Conservation (phyloP, 2,113 vertebrate species). For the Phaetusa simplex region DNA sequence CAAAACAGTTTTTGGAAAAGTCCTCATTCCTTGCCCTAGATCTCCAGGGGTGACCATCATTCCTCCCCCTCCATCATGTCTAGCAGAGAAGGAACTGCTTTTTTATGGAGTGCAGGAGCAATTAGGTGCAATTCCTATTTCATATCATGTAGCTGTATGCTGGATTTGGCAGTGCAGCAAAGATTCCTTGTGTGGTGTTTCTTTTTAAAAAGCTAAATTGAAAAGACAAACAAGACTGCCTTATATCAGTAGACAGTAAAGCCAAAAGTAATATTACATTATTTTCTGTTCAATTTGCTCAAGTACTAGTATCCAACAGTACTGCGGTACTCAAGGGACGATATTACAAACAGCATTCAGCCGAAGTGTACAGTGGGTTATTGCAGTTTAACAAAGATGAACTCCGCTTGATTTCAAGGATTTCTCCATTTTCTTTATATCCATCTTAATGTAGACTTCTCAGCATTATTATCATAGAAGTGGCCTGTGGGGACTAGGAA, state of each 20-base stretch:
- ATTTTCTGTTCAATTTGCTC: constrained; percentile 41
- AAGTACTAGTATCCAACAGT: not conserved
- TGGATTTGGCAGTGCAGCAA: not conserved
- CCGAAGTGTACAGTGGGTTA: constrained; percentile 32
- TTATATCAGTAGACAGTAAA: not conserved
- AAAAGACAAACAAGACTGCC: not conserved
- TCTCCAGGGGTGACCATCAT: not conserved
- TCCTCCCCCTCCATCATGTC: not conserved
- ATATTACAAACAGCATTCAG: constrained; percentile 26
- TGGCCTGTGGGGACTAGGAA: not conserved
- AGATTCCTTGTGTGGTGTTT: not conserved
- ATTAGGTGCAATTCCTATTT: not conserved
- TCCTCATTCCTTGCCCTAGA: not conserved
- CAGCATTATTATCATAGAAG: constrained; percentile 19
- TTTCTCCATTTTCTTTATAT: constrained; percentile 47
- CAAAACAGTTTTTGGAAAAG: not conserved
- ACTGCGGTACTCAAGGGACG: constrained; percentile 13
- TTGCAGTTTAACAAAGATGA: constrained; percentile 38
- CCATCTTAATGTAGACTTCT: constrained; percentile 5
- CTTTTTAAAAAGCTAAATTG: not conserved
- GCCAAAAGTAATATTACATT: not conserved
- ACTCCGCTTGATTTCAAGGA: constrained; percentile 49
- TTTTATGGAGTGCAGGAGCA: not conserved
- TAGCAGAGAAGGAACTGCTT: not conserved
- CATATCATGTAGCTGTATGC: not conserved